A percentile compares a stretch with the other conserved stretches of the same genome.
These are phyloP conservation scores for Glaucidium brasilianum DNA, from an alignment of 2,113 vertebrate species.

Conservation along the genomic window DNA sequence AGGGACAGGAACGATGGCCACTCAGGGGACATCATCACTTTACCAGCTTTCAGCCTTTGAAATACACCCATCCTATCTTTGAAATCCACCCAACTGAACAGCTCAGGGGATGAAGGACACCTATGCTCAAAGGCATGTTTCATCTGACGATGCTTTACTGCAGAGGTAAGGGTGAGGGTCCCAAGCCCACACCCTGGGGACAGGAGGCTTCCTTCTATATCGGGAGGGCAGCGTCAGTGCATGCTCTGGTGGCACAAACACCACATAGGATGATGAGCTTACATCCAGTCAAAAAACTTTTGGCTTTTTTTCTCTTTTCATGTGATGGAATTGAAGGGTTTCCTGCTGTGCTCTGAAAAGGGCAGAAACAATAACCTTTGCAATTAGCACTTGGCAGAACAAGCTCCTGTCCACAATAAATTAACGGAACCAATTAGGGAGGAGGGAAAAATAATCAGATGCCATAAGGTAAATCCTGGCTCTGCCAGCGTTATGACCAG, in stretches of 20 bases:
- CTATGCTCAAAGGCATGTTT: rapidly evolving
- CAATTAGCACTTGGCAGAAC: constrained; percentile 61
- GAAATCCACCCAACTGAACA: background rate
- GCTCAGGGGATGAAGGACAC: background rate
- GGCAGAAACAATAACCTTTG: constrained; percentile 53
- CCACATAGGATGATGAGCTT: rapidly evolving
- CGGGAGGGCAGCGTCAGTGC: background rate
- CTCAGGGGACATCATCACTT: background rate
- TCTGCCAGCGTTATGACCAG: background rate
- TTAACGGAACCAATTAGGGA: constrained; percentile 16
- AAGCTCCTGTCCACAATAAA: constrained; percentile 31
- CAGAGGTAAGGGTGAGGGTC: background rate
- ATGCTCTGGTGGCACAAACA: background rate
- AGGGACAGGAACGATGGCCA: background rate
- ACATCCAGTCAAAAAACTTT: background rate
- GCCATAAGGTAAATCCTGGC: background rate
- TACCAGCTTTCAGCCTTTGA: background rate
- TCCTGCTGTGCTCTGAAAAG: constrained; percentile 41
- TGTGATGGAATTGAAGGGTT: background rate
- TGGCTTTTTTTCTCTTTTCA: background rate
- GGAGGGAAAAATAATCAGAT: background rate
- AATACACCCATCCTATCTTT: background rate
- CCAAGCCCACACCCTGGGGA: background rate
- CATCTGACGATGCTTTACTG: background rate
- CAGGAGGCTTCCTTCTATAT: background rate